Base-by-base conservation (phyloP, 2,113 vertebrate genomes). In the Sorex araneus region DNA sequence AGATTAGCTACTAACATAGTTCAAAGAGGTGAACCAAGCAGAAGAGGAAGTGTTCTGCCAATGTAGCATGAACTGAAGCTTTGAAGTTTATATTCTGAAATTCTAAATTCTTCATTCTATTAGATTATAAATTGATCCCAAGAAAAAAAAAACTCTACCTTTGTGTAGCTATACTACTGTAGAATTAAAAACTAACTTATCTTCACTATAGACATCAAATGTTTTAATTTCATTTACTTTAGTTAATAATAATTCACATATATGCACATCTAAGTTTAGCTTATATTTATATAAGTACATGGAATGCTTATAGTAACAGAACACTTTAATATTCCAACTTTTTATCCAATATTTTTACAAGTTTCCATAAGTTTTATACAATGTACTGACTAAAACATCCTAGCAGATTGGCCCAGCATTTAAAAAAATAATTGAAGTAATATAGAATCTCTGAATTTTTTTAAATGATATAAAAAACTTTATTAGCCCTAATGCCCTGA, bases 41-140 rank as follows among this genome's bases (percentile, higher is more conserved):
- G 60, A n/a, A 90, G 71, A 92, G 50, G 40, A 80, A 94, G 84
- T 87, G 60, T 88, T 90, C 79, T 96, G 71, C 71, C 81, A 60
- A 75, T 64, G 74, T 54, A 89, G 64, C 60, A 89, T 27, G 40
- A 91, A 84, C 60, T 47, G 66, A 91, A 83, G 34, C 79, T 96
- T 96, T 95, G 90, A 96, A 97, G 86, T 92, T 73, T 89, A 50
- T 32, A 80, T 93, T 92, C 54, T 77, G 85, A 96, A 95, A 60
- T 60, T 60, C 57, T 50, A 50, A 50, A 91, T 84, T 78, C 83
- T 95, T 94, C 79, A 87, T 40, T 95, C 83, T 89, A 27, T 21
- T 21, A 70, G 43, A 76, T 93, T 91, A 90, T 34, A 92, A 96
- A 95, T 64, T 82, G 70, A 75, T 69, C 69, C 47, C 94, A 25